These are phyloP conservation scores for Anadara kagoshimensis DNA, from an alignment of 1,140 invertebrate species.

Conservation along the genomic window DNA sequence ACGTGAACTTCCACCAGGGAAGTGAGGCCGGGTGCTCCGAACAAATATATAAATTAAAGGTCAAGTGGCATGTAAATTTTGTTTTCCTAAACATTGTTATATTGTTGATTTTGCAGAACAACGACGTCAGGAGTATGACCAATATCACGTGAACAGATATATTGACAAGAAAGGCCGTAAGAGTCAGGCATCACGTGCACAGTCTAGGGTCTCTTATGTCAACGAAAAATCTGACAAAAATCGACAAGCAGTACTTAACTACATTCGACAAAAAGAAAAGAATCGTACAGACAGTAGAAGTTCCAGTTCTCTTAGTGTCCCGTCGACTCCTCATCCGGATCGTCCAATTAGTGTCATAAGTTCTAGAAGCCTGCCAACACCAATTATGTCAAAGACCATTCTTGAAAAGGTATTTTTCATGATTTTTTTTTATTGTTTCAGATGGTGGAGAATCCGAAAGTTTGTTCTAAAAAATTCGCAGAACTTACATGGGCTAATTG, in stretches of 20 bases:
- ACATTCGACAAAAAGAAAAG: conserved; percentile 45
- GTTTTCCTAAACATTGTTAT: no score
- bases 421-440: no score
- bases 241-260: conserved; percentile 33
- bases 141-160: conserved; percentile 40
- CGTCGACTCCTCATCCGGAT: conserved; percentile 22
- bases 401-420: neutral
- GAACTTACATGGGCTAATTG: no score
- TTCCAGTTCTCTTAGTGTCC: conserved; percentile 44
- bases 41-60: no score
- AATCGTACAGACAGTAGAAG: conserved; percentile 39
- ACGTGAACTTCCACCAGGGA: no score
- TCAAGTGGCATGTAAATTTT: no score
- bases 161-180: conserved; percentile 36
- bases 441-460: no score
- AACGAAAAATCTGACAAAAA: conserved; percentile 38
- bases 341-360: conserved; percentile 45
- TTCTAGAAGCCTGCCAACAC: conserved; percentile 53
- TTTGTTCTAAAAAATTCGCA: no score
- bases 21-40: no score
- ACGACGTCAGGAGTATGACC: conserved; percentile 35
- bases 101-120: conserved; percentile 37
- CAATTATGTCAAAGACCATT: conserved; percentile 20
- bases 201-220: conserved; percentile 44
- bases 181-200: conserved; percentile 23